phyloP scores from a whole-genome alignment of 2,113 vertebrate species.

The Phrynosoma blainvillii region DNA sequence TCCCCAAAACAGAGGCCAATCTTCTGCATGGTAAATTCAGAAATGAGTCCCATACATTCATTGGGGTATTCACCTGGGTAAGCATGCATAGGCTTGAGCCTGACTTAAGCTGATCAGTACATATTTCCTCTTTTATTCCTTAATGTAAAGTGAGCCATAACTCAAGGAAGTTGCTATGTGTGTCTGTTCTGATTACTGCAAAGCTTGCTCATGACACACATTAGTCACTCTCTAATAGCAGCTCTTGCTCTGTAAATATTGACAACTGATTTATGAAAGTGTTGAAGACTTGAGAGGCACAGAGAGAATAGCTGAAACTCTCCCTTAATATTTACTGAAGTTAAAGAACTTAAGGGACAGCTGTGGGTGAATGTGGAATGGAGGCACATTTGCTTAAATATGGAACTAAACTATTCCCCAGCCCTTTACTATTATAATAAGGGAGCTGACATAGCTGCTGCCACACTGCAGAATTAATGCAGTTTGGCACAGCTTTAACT shows the following conservation, averaged over 20 bases:
- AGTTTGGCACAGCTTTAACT: too few relatives aligned
- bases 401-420: too few relatives aligned
- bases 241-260: slow-evolving; percentile 20
- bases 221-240: slow-evolving; percentile 20
- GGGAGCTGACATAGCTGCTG: background rate
- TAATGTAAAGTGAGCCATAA: slow-evolving; percentile 13
- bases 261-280: slow-evolving; percentile 2
- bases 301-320: background rate
- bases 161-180: background rate
- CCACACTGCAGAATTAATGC: too few relatives aligned
- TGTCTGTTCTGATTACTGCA: slow-evolving; percentile 14
- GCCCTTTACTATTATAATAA: background rate
- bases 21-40: background rate
- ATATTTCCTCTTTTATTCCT: background rate
- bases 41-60: background rate
- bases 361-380: background rate
- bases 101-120: background rate
- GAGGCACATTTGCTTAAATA: background rate
- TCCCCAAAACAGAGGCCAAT: background rate
- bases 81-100: background rate
- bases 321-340: background rate
- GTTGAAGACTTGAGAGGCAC: background rate
- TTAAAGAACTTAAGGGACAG: background rate
- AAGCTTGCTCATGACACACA: slow-evolving; percentile 12
- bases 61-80: background rate